phyloP scores from a whole-genome alignment of 2,113 vertebrate genomes.

The Aldabrachelys gigantea region DNA sequence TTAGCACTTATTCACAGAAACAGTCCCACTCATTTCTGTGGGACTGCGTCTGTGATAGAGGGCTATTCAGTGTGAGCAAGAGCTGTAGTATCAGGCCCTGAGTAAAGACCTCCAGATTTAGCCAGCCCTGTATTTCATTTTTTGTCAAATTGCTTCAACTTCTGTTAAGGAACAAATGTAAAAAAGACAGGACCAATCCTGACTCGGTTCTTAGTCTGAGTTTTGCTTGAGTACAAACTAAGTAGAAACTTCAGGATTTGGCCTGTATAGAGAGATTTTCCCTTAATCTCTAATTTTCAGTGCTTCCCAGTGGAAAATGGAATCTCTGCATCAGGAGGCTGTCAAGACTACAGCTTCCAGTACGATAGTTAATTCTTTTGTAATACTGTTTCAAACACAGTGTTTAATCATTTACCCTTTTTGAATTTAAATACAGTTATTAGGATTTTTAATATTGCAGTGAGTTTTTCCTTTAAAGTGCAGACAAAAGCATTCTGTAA shows the following conservation, averaged over 20 bases:
- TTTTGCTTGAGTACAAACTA: not conserved
- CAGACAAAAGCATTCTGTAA: not conserved
- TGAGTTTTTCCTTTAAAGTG: not conserved
- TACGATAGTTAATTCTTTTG: not conserved
- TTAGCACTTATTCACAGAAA: not conserved
- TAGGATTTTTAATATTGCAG: not conserved
- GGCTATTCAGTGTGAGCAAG: not conserved
- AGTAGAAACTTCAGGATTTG: not conserved
- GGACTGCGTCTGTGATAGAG: not conserved
- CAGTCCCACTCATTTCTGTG: not conserved
- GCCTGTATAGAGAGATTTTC: not conserved
- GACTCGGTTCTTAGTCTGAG: not conserved
- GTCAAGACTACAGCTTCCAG: not conserved
- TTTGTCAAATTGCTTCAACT: not conserved
- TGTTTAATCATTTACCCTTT: not conserved
- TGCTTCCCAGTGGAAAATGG: not conserved
- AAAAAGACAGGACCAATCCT: not conserved
- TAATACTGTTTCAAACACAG: not conserved
- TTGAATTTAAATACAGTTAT: not conserved
- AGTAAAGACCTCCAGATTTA: not conserved
- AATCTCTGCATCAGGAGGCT: not conserved
- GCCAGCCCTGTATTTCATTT: not conserved
- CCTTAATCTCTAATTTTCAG: not conserved
- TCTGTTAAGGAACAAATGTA: not conserved
- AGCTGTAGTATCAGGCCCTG: not conserved